Base-by-base conservation (phyloP, 2,888 invertebrate species). In the Galeopsomyia nigrocyanea region DNA sequence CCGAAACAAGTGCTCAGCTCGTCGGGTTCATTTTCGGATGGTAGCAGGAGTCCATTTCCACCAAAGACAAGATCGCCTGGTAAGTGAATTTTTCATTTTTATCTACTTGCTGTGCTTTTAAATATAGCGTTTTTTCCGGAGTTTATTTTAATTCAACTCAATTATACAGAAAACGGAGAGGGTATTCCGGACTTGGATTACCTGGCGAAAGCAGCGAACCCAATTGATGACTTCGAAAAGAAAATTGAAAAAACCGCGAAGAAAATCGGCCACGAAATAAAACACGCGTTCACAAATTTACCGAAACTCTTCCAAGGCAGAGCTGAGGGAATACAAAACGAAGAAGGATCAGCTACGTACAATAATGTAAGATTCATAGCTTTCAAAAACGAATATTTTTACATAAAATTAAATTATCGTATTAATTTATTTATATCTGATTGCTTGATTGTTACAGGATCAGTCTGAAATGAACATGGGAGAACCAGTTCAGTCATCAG, bases 181-280 rank as follows among this genome's bases (percentile, higher is more conserved):
- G 56, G 16, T 1, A 14, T 53, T 2, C 71, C 65, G 2, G 61
- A 67, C 5, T 5, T 70, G 3, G 67, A 74, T 49, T 74, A 62
- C 49, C n/a, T 74, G 19, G 10, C 19, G 0, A 56, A 57, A 56
- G 71, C 74, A 17, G 71, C 74, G 3, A 75, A 75, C 58, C 74
- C 74, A 17, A 17, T 9, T 21, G 67, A 55, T 39, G 60, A 22
- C 17, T 26, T 21, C 7, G 22, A 57, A 71, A 61, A 46, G 2
- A 55, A 64, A 51, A n/a, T 61, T 14, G 21, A 21, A 55, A 50
- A 46, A 22, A 3, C 19, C 3, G 19, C 49, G 49, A 47, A 74
- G n/a, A 47, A 57, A 19, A 64, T 50, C 6, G 49, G 46, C 1
- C 47, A 67, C 3, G 66, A 16, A 49, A 10, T 74, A 0, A 49